Base-by-base conservation (phyloP, 1,140 invertebrate genomes). In the Onthophagus taurus region DNA sequence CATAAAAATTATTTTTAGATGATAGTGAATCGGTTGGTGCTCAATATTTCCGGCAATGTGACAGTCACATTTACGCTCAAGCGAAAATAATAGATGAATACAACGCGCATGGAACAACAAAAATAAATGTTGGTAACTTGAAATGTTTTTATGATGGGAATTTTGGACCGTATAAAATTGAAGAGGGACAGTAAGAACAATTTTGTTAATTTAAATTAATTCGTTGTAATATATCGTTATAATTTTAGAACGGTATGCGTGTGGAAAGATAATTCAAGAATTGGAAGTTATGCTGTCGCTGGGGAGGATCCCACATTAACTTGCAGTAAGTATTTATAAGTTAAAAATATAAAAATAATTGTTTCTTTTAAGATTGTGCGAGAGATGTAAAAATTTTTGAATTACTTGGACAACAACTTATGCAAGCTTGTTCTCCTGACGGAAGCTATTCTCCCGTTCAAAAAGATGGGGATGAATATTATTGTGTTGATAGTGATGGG, bases 111-210 rank as follows among this genome's bases (percentile, higher is more conserved):
- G 75, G 74, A 8, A 71, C 69, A 3, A 59, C 46, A 7, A 62
- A 65, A 47, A 55, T 67, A 18, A 65, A 63, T 19, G 63, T 68
- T 34, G 63, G 65, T 5, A 57, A 53, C 2, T 55, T 69, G 6
- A 55, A 64, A 42, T 78, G 76, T 50, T 72, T 75, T 51, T 74
- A 69, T 46, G 76, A 78, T 56, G 76, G 76, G 26, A 72, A 65
- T 45, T 77, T 71, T 57, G 74, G 72, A 30, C 51, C 63, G n/a
- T 70, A 67, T 49, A 68, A 69, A 50, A 68, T 74, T 21, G 36
- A 48, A 9, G 66, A 65, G 36, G 64, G 66, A 52, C 66, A 65
- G 72, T 73, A 64, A 66, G 68, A 31, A 7, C 9, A 14, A 19
- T 4, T 31, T 11, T 13, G 13, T 7, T 7, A 19, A 8, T 7